These are phyloP conservation scores for Xanthia togata DNA, from an alignment of 2,888 invertebrate species.

Conservation along the genomic window DNA sequence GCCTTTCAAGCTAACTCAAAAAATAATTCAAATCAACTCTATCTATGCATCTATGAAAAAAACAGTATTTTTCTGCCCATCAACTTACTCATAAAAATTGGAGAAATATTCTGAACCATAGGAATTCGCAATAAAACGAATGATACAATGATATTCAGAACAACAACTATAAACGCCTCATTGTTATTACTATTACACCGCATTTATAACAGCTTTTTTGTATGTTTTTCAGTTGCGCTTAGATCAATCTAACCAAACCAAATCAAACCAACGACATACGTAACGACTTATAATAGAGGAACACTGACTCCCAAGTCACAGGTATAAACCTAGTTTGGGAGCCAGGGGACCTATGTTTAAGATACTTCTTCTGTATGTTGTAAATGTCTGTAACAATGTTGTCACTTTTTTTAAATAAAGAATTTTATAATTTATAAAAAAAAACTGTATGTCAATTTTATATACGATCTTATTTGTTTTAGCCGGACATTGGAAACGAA, in stretches of 20 bases:
- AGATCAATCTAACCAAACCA: too few relatives aligned
- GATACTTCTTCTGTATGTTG: too few relatives aligned
- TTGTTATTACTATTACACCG: conserved; percentile 19
- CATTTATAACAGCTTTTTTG: conserved; percentile 21
- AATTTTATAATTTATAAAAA: too few relatives aligned
- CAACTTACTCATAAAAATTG: background rate
- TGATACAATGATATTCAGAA: conserved; percentile 21
- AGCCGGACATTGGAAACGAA: conserved; percentile 1
- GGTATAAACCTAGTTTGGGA: too few relatives aligned
- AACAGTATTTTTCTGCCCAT: background rate
- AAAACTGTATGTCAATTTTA: conserved; percentile 45
- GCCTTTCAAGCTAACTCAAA: background rate
- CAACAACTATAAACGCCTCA: conserved; percentile 11
- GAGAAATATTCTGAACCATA: background rate
- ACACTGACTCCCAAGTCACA: too few relatives aligned
- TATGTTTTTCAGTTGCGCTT: conserved; percentile 43
- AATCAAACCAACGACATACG: too few relatives aligned
- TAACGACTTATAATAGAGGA: too few relatives aligned
- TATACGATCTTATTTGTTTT: conserved; percentile 13
- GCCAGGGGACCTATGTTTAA: too few relatives aligned
- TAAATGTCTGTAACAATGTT: too few relatives aligned
- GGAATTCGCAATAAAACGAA: background rate
- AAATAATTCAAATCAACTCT: background rate
- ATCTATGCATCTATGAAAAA: background rate
- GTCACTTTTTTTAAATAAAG: too few relatives aligned